Conservation (phyloP, 2,888 invertebrate species). For the Xestobium rufovillosum region DNA sequence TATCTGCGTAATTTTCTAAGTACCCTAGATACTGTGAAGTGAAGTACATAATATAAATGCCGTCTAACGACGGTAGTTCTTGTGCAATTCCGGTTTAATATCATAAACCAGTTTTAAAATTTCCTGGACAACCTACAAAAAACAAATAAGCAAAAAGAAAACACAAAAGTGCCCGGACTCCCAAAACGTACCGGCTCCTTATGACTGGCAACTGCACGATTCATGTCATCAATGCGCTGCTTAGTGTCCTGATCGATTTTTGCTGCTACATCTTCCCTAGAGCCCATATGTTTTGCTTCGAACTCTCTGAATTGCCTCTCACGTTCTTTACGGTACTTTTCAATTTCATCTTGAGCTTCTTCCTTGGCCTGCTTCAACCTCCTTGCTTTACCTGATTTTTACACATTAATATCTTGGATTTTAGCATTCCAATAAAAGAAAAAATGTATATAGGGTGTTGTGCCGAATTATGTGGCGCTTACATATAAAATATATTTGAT, state of each 20-base stretch:
- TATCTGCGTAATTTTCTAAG: neutral
- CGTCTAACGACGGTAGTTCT: constrained; percentile 29
- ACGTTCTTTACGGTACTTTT: constrained; percentile 37
- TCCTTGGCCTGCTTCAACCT: constrained; percentile 41
- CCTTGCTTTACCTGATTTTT: constrained; percentile 35
- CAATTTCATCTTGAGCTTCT: constrained; percentile 40
- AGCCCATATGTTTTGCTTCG: constrained; percentile 40
- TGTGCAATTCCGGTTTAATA: constrained; percentile 36
- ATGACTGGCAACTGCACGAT: constrained; percentile 32
- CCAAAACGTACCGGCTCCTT: constrained; percentile 32
- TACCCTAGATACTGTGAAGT: too few relatives aligned
- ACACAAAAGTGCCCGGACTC: neutral
- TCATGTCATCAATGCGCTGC: constrained; percentile 31
- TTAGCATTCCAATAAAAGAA: too few relatives aligned
- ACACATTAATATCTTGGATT: neutral
- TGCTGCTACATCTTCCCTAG: constrained; percentile 37
- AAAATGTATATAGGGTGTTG: too few relatives aligned
- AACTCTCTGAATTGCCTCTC: constrained; percentile 39
- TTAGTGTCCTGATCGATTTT: constrained; percentile 41
- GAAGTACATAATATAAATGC: neutral
- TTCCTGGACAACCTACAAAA: constrained; percentile 36
- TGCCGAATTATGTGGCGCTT: too few relatives aligned
- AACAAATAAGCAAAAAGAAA: constrained; percentile 12
- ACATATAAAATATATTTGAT: too few relatives aligned
- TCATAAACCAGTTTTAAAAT: constrained; percentile 33